A percentile compares a stretch with the other conserved stretches of the same genome.
phyloP scores from a whole-genome alignment of 2,797 vertebrate species.

The Onychomys leucogaster region DNA sequence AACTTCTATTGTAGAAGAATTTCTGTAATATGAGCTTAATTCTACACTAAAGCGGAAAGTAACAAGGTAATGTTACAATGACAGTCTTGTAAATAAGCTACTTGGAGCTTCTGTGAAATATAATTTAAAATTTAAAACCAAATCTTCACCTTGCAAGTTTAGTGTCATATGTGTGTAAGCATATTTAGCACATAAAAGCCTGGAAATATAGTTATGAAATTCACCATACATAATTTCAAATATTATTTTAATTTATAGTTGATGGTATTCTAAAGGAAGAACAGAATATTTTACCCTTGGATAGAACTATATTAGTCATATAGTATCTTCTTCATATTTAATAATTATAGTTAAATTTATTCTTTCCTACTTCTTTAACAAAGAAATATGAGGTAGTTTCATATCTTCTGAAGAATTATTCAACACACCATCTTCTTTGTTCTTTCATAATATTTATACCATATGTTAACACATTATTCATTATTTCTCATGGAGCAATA shows the following conservation, averaged over 20 bases:
- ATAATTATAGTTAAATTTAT: not conserved
- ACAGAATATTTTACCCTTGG: not conserved
- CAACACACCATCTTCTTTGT: not conserved
- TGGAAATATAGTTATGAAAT: slow-evolving; percentile 22
- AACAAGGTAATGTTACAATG: slow-evolving; percentile 23
- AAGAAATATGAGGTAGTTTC: not conserved
- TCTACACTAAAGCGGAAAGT: slow-evolving; percentile 35
- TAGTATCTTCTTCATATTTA: not conserved
- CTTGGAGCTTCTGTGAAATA: not conserved
- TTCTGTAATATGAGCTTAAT: slow-evolving; percentile 58
- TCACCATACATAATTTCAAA: not conserved
- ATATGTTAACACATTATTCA: not conserved
- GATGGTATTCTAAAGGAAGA: not conserved
- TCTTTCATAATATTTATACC: not conserved
- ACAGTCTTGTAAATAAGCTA: not conserved
- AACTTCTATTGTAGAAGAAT: slow-evolving; percentile 46
- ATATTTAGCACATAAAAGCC: not conserved
- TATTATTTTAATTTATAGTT: not conserved
- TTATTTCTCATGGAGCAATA: not conserved
- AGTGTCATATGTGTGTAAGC: not conserved
- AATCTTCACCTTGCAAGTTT: not conserved
- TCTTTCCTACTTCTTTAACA: not conserved
- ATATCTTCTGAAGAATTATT: not conserved
- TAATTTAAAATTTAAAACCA: slow-evolving; percentile 15
- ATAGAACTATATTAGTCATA: not conserved